A percentile compares a stretch with the other conserved stretches of the same genome.
Conservation (phyloP, 1,140 invertebrate genomes). For the Drosophila melanica region DNA sequence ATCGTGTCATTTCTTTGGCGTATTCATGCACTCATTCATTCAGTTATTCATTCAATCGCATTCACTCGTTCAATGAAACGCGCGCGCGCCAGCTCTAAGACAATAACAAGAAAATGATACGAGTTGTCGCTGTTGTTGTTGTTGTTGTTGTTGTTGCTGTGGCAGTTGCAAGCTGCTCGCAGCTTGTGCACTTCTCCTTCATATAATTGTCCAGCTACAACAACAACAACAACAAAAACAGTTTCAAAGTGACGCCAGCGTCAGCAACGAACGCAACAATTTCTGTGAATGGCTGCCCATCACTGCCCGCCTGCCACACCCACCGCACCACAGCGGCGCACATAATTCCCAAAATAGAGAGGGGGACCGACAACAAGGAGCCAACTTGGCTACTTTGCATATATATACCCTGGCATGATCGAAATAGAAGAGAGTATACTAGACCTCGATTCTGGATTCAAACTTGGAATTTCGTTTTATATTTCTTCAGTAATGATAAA, state of each 20-base stretch:
- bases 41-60: slow-evolving; percentile 59
- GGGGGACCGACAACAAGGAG: slow-evolving; percentile 2
- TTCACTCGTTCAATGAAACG: slow-evolving; percentile 50
- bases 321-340: background rate
- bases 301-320: slow-evolving; percentile 12
- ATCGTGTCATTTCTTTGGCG: slow-evolving; percentile 65
- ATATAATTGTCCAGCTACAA: slow-evolving; percentile 61
- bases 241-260: slow-evolving; percentile 48
- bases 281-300: slow-evolving; percentile 68
- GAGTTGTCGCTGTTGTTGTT: slow-evolving; percentile 31
- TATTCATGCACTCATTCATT: slow-evolving; percentile 53
- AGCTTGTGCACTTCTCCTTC: slow-evolving; percentile 10
- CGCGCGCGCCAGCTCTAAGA: slow-evolving; percentile 41
- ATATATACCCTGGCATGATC: slow-evolving; percentile 15
- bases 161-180: slow-evolving; percentile 38
- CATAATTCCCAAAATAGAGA: background rate
- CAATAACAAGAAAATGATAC: slow-evolving; percentile 77
- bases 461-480: no score
- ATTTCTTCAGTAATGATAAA: no score
- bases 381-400: slow-evolving; percentile 13
- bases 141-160: slow-evolving; percentile 35
- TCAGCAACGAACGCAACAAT: slow-evolving; percentile 49
- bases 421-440: background rate
- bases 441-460: no score
- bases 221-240: slow-evolving; percentile 11